Base-by-base conservation (phyloP, 2,797 vertebrate species). In the Falco concolor region DNA sequence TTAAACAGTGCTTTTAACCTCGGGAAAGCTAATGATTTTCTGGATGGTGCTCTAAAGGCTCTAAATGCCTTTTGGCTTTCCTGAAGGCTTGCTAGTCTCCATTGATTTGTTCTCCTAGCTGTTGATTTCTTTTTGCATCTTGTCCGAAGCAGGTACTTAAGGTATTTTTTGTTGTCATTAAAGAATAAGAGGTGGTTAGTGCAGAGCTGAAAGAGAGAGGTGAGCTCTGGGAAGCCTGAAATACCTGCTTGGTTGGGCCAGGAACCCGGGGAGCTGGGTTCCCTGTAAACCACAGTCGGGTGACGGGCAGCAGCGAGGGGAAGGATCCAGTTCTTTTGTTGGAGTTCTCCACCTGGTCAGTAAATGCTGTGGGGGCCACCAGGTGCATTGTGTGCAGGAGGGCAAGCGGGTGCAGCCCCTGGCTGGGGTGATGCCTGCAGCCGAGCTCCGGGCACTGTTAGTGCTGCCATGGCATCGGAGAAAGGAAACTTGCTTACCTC, bases 21-120 rank as follows among this genome's bases (percentile, higher is more conserved):
- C 88, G 73, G 94, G 84, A 92, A 89, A 60, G 36, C 32, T 87
- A 90, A 84, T 77, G 84, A 84, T 90, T 95, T 93, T 94, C 61
- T 89, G 54, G 88, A 75, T 74, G 63, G 64, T 77, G 88, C 56
- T 84, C 17, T 87, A 73, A 93, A 81, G 73, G 77, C 80, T 91
- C 61, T 94, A 81, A 88, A 90, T 74, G 78, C 91, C 86, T 90
- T 95, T 68, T 89, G 90, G 60, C 82, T 96, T 95, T 94, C 42
- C 77, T 11, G 5, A 49, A 90, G 83, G 72, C 86, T 93, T 93
- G 77, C 92, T 95, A 78, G 68, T 84, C 70, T 93, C 57, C 53
- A 74, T 87, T 45, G 86, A 89, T 95, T 84, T 94, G 45, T 85
- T 90, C 81, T 92, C 32, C 22, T 83, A 30, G 72, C 38, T 89